Base-by-base conservation (phyloP, 2,888 invertebrate species). In the Chironomus tentans region DNA sequence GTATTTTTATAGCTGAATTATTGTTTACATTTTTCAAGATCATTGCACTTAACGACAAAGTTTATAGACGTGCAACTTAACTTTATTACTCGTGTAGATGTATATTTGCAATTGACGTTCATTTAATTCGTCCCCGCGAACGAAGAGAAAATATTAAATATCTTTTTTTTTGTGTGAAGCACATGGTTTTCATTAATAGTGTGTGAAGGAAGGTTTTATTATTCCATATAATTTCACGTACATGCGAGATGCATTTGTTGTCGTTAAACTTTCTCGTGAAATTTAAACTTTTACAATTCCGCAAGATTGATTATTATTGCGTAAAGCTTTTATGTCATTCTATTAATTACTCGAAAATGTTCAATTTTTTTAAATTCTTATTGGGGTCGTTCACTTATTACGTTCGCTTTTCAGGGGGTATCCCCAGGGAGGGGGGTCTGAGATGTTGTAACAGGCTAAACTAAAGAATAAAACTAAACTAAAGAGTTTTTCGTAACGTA, bases 191-290 rank as follows among this genome's bases (percentile, higher is more conserved):
- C 24, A 65, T 65, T 65, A 65, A 65, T 65, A 24, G 65, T 65
- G 65, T 65, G 65, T 13, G 65, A 65, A 62, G 65, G 65, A 65
- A 62, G 65, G 13, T 65, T 65, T 65, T 65, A 65, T 24, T 65
- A 21, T 65, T 65, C 50, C 18, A 56, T 18, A 24, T 65, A 21
- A 21, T 10, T 65, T 21, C 65, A 21, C 22, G 21, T 21, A 22
- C 65, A 38, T 38, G 1, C 18, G 13, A 6, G 6, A 56, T 56
- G 56, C 18, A 15, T 50, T 50, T 15, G 15, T 56, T 18, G n/a
- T 56, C 56, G 18, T 56, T 15, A 56, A 50, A 50, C 18, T 56
- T 56, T 56, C 56, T 56, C 6, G 18, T 56, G 6, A 15, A 15
- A 18, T 3, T 15, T 56, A 10, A 38, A 18, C 18, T 50, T 56